phyloP scores from a whole-genome alignment of 2,797 vertebrate genomes.

The Rhadinocentrus ornatus region DNA sequence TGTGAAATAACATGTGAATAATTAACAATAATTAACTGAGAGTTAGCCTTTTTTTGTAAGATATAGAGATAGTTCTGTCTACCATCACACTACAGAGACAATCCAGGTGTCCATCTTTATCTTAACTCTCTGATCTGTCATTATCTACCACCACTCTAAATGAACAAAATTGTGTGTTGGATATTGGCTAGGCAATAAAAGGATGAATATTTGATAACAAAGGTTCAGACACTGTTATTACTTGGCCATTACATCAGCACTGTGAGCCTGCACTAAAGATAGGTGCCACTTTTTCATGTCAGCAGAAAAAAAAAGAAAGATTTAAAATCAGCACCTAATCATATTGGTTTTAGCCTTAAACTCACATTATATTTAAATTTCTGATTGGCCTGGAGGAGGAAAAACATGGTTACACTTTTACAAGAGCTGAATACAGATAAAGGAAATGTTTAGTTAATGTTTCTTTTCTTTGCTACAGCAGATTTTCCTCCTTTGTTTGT shows the following conservation, averaged over 20 bases:
- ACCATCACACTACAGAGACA: constrained; percentile 37
- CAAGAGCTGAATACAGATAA: background rate
- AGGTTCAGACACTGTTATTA: constrained; percentile 79
- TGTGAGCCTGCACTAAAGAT: constrained; percentile 63
- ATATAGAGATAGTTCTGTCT: constrained; percentile 40
- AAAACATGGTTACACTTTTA: background rate
- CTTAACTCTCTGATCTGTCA: constrained; percentile 70
- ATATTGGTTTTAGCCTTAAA: constrained; percentile 51
- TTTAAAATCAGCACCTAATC: constrained; percentile 33
- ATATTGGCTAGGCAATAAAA: constrained; percentile 85
- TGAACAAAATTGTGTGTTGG: constrained; percentile 79
- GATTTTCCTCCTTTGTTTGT: background rate
- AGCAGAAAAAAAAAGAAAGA: constrained; percentile 42
- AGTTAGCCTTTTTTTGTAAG: constrained; percentile 30
- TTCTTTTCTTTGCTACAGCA: constrained; percentile 1
- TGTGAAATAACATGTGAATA: constrained; percentile 56
- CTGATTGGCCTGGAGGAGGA: constrained; percentile 15
- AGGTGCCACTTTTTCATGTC: constrained; percentile 65
- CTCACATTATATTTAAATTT: constrained; percentile 27
- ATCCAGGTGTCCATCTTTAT: constrained; percentile 56
- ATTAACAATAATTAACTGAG: constrained; percentile 63
- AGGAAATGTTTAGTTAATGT: constrained; percentile 11
- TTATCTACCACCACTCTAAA: constrained; percentile 70
- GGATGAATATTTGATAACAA: constrained; percentile 84
- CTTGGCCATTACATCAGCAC: constrained; percentile 74